phyloP scores from a whole-genome alignment of 2,888 invertebrate genomes.

The Drosophila recens region DNA sequence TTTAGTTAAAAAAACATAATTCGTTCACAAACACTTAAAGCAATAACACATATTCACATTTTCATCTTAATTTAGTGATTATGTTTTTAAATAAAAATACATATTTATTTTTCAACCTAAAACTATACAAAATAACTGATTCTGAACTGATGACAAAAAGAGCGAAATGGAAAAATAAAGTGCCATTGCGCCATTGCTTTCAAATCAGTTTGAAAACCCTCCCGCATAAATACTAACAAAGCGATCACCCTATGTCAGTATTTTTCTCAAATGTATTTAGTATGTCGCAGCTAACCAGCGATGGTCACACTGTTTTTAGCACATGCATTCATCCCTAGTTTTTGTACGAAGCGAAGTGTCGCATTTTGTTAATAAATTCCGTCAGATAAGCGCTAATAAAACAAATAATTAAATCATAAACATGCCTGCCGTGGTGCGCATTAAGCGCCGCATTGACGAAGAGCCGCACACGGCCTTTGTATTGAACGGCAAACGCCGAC shows the following conservation, averaged over 20 bases:
- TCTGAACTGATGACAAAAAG: too few species aligned
- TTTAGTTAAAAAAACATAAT: too few species aligned
- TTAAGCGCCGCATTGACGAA: constrained; percentile 90
- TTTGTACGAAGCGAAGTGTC: constrained; percentile 23
- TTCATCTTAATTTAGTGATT: too few species aligned
- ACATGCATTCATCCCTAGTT: constrained; percentile 26
- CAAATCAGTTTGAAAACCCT: too few species aligned
- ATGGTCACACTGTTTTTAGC: constrained; percentile 20
- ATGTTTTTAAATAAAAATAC: too few species aligned
- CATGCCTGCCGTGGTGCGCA: constrained; percentile 88
- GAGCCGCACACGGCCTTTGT: constrained; percentile 90
- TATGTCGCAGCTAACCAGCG: not conserved
- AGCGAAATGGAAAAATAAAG: too few species aligned
- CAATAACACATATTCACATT: too few species aligned
- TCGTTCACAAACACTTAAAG: too few species aligned
- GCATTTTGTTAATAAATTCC: constrained; percentile 29
- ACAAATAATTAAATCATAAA: constrained; percentile 35
- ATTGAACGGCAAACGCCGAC: constrained; percentile 89
- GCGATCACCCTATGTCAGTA: not conserved
- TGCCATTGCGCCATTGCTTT: too few species aligned
- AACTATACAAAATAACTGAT: too few species aligned
- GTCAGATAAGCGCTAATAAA: constrained; percentile 21
- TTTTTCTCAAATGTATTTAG: not conserved
- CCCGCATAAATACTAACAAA: not conserved
- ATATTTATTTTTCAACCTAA: too few species aligned